These are phyloP conservation scores for Heterotis niloticus DNA, from an alignment of 2,113 vertebrate genomes.

Conservation along the genomic window DNA sequence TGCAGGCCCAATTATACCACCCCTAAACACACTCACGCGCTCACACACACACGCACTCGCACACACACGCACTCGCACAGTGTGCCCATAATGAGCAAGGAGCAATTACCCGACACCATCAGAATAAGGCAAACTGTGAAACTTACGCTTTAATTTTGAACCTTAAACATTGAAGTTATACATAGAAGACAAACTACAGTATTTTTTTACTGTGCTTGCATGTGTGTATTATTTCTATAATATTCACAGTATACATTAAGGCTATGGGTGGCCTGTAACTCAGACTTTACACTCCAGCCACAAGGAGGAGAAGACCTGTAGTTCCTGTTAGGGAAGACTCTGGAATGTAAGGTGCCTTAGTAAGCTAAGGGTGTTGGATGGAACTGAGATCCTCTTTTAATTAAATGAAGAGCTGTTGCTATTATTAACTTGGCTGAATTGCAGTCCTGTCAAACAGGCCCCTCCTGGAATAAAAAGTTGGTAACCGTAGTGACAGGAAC, in stretches of 20 bases:
- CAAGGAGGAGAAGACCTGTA: not conserved
- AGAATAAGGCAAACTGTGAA: not conserved
- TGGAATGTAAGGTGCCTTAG: not conserved
- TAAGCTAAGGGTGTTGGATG: not conserved
- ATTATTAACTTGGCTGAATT: not conserved
- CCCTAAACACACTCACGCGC: too few species aligned
- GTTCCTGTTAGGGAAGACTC: constrained; percentile 6
- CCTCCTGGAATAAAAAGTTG: not conserved
- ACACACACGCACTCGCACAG: not conserved
- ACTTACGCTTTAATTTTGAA: not conserved
- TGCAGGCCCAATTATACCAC: too few species aligned
- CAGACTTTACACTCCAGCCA: not conserved
- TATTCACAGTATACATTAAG: too few species aligned
- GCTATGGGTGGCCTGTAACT: too few species aligned
- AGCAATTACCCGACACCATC: not conserved
- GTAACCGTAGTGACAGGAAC: not conserved
- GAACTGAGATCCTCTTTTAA: not conserved
- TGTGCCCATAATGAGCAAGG: not conserved
- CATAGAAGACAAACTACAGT: not conserved
- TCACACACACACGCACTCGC: too few species aligned
- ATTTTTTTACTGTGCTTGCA: not conserved
- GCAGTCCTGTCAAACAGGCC: not conserved
- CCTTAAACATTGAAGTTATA: not conserved
- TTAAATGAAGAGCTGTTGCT: not conserved
- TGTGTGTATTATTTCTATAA: not conserved